phyloP scores from a whole-genome alignment of 2,113 vertebrate genomes.

The Probosciger aterrimus region DNA sequence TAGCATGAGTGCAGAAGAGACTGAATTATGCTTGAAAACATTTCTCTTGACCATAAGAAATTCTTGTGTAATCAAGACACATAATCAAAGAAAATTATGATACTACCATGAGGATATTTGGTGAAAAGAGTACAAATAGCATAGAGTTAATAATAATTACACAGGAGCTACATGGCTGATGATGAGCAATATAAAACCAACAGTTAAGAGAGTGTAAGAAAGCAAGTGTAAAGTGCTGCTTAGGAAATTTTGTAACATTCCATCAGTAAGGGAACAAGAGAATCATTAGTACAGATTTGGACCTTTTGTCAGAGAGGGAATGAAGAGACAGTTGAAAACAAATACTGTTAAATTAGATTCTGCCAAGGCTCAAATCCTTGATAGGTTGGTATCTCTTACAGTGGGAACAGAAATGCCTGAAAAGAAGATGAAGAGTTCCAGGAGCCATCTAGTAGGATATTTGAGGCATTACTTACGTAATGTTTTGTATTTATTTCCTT shows the following conservation, averaged over 20 bases:
- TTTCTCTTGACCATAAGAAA: neutral
- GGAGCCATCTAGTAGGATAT: neutral
- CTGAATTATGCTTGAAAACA: neutral
- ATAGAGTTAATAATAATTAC: neutral
- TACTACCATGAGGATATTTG: neutral
- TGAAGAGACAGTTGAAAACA: constrained; percentile 2
- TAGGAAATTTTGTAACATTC: neutral
- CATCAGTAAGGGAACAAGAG: neutral
- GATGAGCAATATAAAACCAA: neutral
- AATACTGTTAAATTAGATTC: neutral
- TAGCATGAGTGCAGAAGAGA: neutral
- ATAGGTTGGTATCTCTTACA: neutral
- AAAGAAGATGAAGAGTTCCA: neutral
- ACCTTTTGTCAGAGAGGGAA: neutral
- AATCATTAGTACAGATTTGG: neutral
- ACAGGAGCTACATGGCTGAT: neutral
- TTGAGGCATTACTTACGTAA: neutral
- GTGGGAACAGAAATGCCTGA: neutral
- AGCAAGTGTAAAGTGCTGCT: neutral
- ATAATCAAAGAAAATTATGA: neutral
- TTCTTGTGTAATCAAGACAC: neutral
- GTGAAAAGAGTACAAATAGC: neutral
- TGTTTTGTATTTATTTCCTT: neutral
- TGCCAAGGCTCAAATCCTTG: neutral
- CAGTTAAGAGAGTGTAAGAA: neutral